Base-by-base conservation (phyloP, 2,888 invertebrate species). In the Pinctada fucata region DNA sequence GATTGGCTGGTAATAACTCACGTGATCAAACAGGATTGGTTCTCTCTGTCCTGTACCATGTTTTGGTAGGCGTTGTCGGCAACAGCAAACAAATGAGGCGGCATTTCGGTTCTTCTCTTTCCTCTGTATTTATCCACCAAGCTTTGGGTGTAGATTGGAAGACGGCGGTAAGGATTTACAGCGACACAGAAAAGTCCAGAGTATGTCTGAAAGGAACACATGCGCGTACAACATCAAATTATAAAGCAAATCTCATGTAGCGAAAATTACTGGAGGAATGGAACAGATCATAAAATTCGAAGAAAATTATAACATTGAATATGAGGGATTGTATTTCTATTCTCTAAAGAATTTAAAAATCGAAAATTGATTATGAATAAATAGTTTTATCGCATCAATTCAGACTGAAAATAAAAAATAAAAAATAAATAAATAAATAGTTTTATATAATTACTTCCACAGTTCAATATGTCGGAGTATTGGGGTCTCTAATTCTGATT, bases 21-120 rank as follows among this genome's bases (percentile, higher is more conserved):
- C 97, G 99, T 99, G 95, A 99, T 99, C 96, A 99, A 96, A 98
- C 99, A 99, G 94, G 99, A 99, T 95, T 99, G 99, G 95, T 99
- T 98, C 94, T 98, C 99, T 94, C 97, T 96, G 95, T 99, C 96
- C 97, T 97, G 94, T 94, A 99, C 96, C 99, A 99, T 99, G 96
- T 99, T 98, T 93, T 97, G 97, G 95, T 99, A 99, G 92, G 99
- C 99, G 94, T 99, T 99, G 94, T 99, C 99, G 95, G 99, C 98
- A 94, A 99, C 98, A 94, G 99, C 98, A 95, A 99, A 99, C 94
- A 99, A 96, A 94, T 99, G 99, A 90, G 99, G 99, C 92, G 99
- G 99, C 93, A 99, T 98, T 95, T 99, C 99, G 95, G 96, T 97
- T 95, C 98, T 97, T 95, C 99, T 97, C 95, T 97, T 99, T 94